Base-by-base conservation (phyloP, 2,113 vertebrate species). In the Hoplias malabaricus region DNA sequence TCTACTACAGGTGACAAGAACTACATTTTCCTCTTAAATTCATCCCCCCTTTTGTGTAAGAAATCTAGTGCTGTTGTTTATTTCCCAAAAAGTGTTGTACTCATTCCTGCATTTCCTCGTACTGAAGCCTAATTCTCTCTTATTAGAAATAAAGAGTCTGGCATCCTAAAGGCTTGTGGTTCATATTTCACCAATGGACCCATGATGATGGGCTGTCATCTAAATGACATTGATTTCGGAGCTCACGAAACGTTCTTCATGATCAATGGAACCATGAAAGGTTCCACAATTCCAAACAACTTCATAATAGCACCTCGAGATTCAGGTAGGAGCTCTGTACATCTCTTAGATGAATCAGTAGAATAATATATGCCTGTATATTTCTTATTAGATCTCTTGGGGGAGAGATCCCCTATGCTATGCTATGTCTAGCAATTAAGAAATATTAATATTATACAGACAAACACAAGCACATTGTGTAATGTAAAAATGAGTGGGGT, bases 1-100 rank as follows among this genome's bases (percentile, higher is more conserved):
- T 91, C 2, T 76, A 4, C 29, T 91, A 88, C 27, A 84, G 84
- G 91, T 92, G 38, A n/a, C n/a, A n/a, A 84, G 88, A 25, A 62
- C 40, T 8, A 69, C n/a, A n/a, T n/a, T n/a, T n/a, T n/a, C n/a
- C n/a, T n/a, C n/a, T n/a, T n/a, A n/a, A n/a, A n/a, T n/a, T 11
- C 13, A 10, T 2, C 4, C 42, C 42, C 10, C 11, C 10, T 43
- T 13, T 11, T n/a, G 43, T 48, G n/a, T n/a, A n/a, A n/a, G n/a
- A n/a, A n/a, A n/a, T n/a, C n/a, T n/a, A n/a, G n/a, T n/a, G n/a
- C n/a, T n/a, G n/a, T n/a, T n/a, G n/a, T 16, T 19, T 19, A 14
- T 48, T n/a, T 48, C 12, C n/a, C n/a, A n/a, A 48, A 19, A 48
- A n/a, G 2, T 48, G 43, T 9, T n/a, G 11, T 34, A 42, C 13